Conservation (phyloP, 2,797 vertebrate species). For the Coregonus suidteri region DNA sequence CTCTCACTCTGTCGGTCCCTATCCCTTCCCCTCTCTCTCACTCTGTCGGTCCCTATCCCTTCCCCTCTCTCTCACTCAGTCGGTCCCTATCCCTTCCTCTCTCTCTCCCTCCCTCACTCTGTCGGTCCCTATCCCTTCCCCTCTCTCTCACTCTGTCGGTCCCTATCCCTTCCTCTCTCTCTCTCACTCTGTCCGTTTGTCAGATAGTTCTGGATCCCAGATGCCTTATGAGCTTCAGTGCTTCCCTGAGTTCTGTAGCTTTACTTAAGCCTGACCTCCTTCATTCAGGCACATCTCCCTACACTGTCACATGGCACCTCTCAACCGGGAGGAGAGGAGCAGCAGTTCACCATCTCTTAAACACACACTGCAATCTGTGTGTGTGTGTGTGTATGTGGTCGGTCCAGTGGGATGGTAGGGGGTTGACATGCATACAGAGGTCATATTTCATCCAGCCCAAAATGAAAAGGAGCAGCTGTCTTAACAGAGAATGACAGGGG, state of each 20-base stretch:
- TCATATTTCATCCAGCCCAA: neutral
- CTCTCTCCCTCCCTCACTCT: no score
- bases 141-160: no score
- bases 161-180: neutral
- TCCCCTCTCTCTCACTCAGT: no score
- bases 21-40: no score
- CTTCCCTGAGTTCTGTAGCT: neutral
- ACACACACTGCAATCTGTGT: neutral
- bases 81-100: no score
- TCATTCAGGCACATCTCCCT: neutral
- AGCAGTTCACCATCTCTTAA: neutral
- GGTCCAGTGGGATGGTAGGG: neutral
- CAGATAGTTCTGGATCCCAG: neutral
- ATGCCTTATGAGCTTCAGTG: neutral
- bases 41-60: no score
- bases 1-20: no score
- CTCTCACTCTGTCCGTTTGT: neutral
- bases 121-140: no score
- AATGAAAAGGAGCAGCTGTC: neutral
- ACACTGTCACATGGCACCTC: neutral
- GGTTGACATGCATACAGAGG: neutral
- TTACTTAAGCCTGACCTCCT: constrained; percentile 1
- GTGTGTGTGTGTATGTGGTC: no score
- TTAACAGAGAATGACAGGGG: constrained; percentile 1
- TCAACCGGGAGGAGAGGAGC: neutral